A percentile compares a stretch with the other conserved stretches of the same genome.
phyloP scores from a whole-genome alignment of 64 coral and sea anemone species.

The Orbicella faveolata region DNA sequence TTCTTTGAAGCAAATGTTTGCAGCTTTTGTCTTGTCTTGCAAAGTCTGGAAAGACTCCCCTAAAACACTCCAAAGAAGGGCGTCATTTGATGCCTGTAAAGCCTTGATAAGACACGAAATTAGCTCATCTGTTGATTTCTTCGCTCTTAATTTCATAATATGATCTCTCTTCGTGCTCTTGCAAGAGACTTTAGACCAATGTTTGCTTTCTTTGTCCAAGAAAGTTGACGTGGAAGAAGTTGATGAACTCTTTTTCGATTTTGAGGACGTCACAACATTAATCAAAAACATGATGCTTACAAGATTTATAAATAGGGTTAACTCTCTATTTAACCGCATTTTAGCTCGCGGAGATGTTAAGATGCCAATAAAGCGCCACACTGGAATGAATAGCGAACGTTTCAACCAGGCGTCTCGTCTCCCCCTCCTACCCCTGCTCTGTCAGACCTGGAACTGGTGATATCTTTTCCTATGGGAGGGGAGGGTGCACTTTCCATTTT shows the following conservation, averaged over 20 bases:
- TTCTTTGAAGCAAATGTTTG: slow-evolving; percentile 88
- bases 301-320: background rate
- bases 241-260: slow-evolving; percentile 57
- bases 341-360: background rate
- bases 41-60: slow-evolving; percentile 74
- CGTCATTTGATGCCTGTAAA: slow-evolving; percentile 49
- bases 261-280: background rate
- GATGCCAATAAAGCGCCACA: background rate
- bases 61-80: slow-evolving; percentile 70
- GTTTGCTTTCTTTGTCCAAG: slow-evolving; percentile 68
- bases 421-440: too few species aligned
- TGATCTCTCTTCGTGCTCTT: slow-evolving; percentile 35
- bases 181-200: slow-evolving; percentile 40
- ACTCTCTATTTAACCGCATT: background rate
- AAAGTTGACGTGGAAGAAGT: slow-evolving; percentile 39
- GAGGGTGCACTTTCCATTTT: background rate
- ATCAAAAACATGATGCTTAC: background rate
- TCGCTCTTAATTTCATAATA: slow-evolving; percentile 70
- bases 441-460: background rate
- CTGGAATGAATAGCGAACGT: background rate
- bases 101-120: slow-evolving; percentile 61
- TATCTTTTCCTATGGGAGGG: slow-evolving; percentile 9
- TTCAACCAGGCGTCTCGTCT: slow-evolving; percentile 2
- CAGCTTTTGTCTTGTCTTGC: slow-evolving; percentile 64
- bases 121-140: slow-evolving; percentile 58